Percentiles rank a stretch among this genome's conserved stretches.
phyloP scores from a whole-genome alignment of 2,888 invertebrate species.

The Apamea crenata region DNA sequence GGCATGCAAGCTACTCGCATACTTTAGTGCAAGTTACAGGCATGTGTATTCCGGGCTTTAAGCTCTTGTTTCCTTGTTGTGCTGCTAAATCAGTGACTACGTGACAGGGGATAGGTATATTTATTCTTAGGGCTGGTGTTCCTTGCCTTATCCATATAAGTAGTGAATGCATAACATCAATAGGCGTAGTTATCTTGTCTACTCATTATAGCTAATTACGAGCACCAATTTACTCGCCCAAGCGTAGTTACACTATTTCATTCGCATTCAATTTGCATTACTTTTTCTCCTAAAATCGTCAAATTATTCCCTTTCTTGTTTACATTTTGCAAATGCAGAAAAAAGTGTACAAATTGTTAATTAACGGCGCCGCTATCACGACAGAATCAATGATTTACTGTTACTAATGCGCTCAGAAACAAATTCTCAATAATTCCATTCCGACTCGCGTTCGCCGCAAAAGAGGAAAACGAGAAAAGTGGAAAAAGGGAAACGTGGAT shows the following conservation, averaged over 20 bases:
- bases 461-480: constrained; percentile 71
- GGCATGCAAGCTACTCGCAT: no score
- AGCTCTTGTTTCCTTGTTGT: constrained; percentile 14
- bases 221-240: constrained; percentile 5
- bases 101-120: not conserved
- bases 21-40: no score
- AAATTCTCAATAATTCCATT: constrained; percentile 64
- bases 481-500: constrained; percentile 73
- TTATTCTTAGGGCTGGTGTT: not conserved
- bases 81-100: not conserved
- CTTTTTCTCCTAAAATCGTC: constrained; percentile 1
- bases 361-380: constrained; percentile 46
- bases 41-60: no score
- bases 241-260: constrained; percentile 16
- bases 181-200: not conserved
- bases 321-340: constrained; percentile 37
- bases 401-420: constrained; percentile 57
- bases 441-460: constrained; percentile 64
- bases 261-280: constrained; percentile 11
- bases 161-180: not conserved
- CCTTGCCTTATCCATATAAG: not conserved
- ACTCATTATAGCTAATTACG: constrained; percentile 33
- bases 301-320: constrained; percentile 38
- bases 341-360: constrained; percentile 47
- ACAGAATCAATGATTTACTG: constrained; percentile 59